Conservation (phyloP, 1,140 invertebrate species). For the Lepidurus couesii region DNA sequence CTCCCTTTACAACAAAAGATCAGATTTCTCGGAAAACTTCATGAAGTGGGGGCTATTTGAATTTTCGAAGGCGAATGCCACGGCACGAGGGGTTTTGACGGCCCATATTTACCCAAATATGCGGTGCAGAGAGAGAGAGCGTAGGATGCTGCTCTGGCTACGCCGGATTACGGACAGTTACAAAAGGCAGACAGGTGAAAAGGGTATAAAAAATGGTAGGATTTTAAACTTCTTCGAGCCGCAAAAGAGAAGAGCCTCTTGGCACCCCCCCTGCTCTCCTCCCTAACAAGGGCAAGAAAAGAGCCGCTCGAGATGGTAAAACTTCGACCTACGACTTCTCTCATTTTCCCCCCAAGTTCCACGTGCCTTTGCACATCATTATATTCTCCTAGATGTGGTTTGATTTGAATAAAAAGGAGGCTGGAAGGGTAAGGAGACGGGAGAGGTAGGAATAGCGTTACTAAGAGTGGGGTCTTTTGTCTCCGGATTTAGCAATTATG, state of each 20-base stretch:
- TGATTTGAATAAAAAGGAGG: too few species aligned
- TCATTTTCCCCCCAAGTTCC: conserved; percentile 1
- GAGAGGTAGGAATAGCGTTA: too few species aligned
- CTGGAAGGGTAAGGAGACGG: too few species aligned
- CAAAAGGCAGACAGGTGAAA: background rate
- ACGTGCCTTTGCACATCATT: conserved; percentile 16
- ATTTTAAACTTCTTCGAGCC: background rate
- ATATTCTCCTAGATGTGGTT: background rate
- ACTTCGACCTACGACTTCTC: background rate
- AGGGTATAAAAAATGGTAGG: background rate
- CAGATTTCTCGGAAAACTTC: too few species aligned
- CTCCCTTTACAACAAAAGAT: too few species aligned
- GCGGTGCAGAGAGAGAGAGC: background rate
- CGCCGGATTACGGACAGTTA: conserved; percentile 9
- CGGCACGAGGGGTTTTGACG: background rate
- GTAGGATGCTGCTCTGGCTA: background rate
- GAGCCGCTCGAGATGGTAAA: background rate
- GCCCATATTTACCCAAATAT: background rate
- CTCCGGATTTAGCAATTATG: background rate
- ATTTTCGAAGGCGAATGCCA: background rate
- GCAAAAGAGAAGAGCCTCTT: background rate
- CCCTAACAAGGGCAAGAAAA: conserved; percentile 5
- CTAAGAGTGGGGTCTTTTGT: background rate
- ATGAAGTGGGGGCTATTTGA: too few species aligned
- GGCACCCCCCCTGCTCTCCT: background rate